Evolutionary conservation across 2,888 invertebrate species (phyloP), one percentile per base, ranked within the genome.

Genomic region (Tiphia femorata): DNA sequence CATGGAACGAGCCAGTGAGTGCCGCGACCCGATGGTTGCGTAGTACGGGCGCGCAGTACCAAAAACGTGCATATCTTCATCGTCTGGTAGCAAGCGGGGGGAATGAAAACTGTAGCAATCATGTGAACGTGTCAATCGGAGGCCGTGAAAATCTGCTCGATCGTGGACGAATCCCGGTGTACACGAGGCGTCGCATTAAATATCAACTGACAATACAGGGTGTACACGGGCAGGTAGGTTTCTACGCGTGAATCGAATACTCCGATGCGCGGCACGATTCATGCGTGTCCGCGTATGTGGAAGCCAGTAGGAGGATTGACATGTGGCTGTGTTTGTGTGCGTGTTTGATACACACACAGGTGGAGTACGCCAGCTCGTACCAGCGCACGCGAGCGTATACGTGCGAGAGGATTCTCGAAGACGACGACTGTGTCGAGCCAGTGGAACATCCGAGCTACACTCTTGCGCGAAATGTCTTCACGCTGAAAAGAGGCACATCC

Each of bases 1-100:
- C 19, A 10, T 29, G 23, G 4, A 17, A 41, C 49, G 52, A 44
- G 19, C 29, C 56, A 48, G 48, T 27, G 27, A 49, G 17, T 37
- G 37, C 29, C 41, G 27, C 12, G 37, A 33, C 43, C 19, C 27
- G 44, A 40, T 30, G 27, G 38, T 44, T 62, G 54, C 61, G 62
- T 38, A 47, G 43, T 37, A 42, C 55, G 49, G 38, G 30, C 62
- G 67, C 62, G 59, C 68, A 56, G 57, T 58, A 49, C 17, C 35
- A 29, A 57, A 62, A 74, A 70, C 58, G 70, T 64, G 59, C 55
- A 58, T 62, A 62, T 52, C 27, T 46, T 52, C 49, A 58, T 47
- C 40, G 49, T 54, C 52, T 48, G 21, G 33, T 37, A 52, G 56
- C 44, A 50, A 53, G 40, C 49, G 58, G 59, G 43, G 33, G 40